Base-by-base conservation (phyloP, 2,888 invertebrate genomes). In the Cheilosia soror region DNA sequence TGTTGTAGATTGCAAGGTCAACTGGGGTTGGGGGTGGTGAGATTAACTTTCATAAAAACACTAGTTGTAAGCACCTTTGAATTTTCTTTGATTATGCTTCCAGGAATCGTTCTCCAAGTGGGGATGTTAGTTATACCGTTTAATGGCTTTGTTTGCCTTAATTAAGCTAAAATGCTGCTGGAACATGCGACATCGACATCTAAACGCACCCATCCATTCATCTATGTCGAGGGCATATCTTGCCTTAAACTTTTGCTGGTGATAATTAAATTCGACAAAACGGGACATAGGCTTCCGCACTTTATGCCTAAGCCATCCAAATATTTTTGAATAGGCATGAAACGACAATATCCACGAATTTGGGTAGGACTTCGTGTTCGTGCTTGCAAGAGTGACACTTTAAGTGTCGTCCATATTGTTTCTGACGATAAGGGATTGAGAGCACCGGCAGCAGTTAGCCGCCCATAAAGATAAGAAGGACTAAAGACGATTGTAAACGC, bases 341-440 rank as follows among this genome's bases (percentile, higher is more conserved):
- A 15, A 20, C 47, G 20, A 20, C 47, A 7, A 15, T 15, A 15
- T 7, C 1, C 2, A n/a, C 44, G 44, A 55, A 37, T 20, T 1
- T 44, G 33, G 27, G 6, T 20, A 49, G 3, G 25, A 25, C 7
- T 57, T 15, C 1, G 49, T 29, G 42, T 57, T 15, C 1, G 49
- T 29, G 42, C 58, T 44, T 55, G 51, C 60, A 76, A 75, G 69
- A 80, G 62, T 75, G 84, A 66, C 71, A 66, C 69, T 66, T 79
- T 20, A 75, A 75, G 69, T 69, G 84, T 60, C 80, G 65, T 80
- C 75, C 80, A 80, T 84, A 84, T 84, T 84, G 84, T 68, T 63
- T 66, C 60, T 33, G 69, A 29, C 63, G 84, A 80, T 84, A 84
- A 80, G 80, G 63, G 78, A 78, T 71, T 71, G 63, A 63, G 55